Evolutionary conservation across 1,140 invertebrate species (phyloP), one percentile per base, ranked within the genome.

Genomic region (Tetramorium parvispinum): DNA sequence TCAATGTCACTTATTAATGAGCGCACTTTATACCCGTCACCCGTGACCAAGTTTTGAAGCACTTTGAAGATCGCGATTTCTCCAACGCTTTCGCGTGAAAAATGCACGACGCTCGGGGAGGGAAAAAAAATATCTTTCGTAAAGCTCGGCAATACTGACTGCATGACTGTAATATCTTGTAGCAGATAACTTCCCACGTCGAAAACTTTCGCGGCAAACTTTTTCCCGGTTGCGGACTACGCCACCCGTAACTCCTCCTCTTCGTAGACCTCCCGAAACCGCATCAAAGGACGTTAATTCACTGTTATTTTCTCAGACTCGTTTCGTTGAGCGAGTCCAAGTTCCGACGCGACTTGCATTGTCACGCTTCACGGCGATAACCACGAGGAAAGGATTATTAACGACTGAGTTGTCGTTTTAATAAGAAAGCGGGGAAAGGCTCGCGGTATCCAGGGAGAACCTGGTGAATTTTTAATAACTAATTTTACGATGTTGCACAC

Each of bases 201-300:
- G n/a, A 40, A 82, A 89, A 65, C 66, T 82, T 85, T 65, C 55
- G 68, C 73, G 65, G 40, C 75, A 37, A 89, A 88, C 46, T 71
- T 76, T 82, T 89, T 49, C 63, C 27, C 49, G 71, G 53, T 49
- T 66, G 49, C 55, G 55, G 51, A 63, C 65, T 85, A 46, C 43
- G 66, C 46, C 68, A 6, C 40, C 40, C 21, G 51, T 63, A 83
- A 78, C 18, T 70, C 57, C 49, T 21, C 43, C 49, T 18, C 43
- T 43, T 68, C 21, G 21, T 32, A 8, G 49, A 27, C 57, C 83
- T 49, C 11, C 59, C 51, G 27, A 73, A 83, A 76, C 49, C 51
- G 81, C 61, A 65, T 78, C 77, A 85, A 85, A 57, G 43, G n/a
- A n/a, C 73, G 81, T 86, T 89, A 88, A 89, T 88, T 88, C 71